phyloP scores from a whole-genome alignment of 2,113 vertebrate species.

The Corvus moneduloides region DNA sequence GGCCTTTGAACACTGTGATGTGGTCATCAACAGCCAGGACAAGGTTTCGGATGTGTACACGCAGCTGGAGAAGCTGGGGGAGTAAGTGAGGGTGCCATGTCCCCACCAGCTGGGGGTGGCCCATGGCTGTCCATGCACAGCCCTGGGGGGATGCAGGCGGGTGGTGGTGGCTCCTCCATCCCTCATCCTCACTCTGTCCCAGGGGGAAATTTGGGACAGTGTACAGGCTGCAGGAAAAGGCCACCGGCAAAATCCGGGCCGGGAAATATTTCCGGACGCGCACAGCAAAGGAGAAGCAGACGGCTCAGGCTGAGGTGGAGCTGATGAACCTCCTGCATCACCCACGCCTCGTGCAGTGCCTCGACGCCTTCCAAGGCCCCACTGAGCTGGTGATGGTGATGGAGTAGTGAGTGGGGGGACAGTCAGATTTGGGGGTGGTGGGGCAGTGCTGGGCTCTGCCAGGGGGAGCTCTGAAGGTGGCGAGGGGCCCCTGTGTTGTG shows the following conservation, averaged over 20 bases:
- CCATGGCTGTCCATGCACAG: fast-evolving
- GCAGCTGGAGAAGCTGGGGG: slow-evolving; percentile 81
- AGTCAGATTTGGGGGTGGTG: neutral
- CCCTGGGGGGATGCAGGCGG: neutral
- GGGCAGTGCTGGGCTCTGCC: neutral
- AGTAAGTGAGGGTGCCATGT: slow-evolving; percentile 64
- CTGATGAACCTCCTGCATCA: slow-evolving; percentile 85
- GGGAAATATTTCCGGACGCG: slow-evolving; percentile 82
- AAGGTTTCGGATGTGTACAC: slow-evolving; percentile 75
- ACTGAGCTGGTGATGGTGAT: slow-evolving; percentile 81
- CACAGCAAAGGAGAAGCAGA: slow-evolving; percentile 68
- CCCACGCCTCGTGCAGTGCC: slow-evolving; percentile 81
- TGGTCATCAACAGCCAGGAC: slow-evolving; percentile 73
- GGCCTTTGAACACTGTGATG: neutral
- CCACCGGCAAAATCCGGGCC: slow-evolving; percentile 72
- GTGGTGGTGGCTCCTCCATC: neutral
- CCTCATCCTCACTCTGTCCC: neutral
- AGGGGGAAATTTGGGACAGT: slow-evolving; percentile 86
- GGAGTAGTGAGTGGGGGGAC: slow-evolving; percentile 81
- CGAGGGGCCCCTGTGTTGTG: neutral
- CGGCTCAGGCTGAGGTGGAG: slow-evolving; percentile 76
- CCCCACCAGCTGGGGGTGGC: fast-evolving
- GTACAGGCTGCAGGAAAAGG: slow-evolving; percentile 79
- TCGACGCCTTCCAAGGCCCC: slow-evolving; percentile 78
- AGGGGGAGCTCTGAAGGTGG: neutral